Base-by-base conservation (phyloP, 2,797 vertebrate genomes). In the Microctenopoma lineatum region DNA sequence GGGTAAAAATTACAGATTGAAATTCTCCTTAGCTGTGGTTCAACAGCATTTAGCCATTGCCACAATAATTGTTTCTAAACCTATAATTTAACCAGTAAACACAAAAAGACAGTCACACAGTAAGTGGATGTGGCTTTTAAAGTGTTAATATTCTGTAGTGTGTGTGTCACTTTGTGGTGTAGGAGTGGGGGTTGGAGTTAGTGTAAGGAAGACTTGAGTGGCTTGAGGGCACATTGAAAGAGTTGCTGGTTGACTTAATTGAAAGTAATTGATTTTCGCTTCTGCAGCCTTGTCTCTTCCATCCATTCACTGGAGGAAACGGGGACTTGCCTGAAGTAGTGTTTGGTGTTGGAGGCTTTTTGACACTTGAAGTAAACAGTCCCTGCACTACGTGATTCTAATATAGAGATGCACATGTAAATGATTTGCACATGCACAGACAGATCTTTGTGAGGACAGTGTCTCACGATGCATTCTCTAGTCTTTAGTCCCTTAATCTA, bases 241-340 rank as follows among this genome's bases (percentile, higher is more conserved):
- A 84, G 58, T 91, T 82, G 83, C 88, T 67, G 64, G 77, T 87
- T 93, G 88, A 92, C 84, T 90, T 93, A 92, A 93, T 91, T 89
- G 81, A 86, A 90, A 85, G 80, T 91, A 92, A 93, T 90, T 91
- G 88, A 91, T 90, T 91, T 87, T 84, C 52, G 62, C 76, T 73
- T 84, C 65, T 38, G 52, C 26, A 61, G 67, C 75, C 75, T 81
- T 70, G 85, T 88, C 86, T 84, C 71, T 70, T 87, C 53, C 70
- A 77, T 84, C 77, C 29, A n/a, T 71, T 81, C 63, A 63, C 74
- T 36, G 66, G 68, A 80, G 77, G 70, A 76, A 84, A 84, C 62
- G 15, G 73, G 75, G 77, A 81, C 71, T 90, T 25, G 87, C 86
- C 91, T 86, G 66, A 62, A 88, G 88, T 79, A 36, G 53, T 41